Evolutionary conservation across 1,140 invertebrate genomes (phyloP), one percentile per base, ranked within the genome.

Genomic region (Papilio helenus): DNA sequence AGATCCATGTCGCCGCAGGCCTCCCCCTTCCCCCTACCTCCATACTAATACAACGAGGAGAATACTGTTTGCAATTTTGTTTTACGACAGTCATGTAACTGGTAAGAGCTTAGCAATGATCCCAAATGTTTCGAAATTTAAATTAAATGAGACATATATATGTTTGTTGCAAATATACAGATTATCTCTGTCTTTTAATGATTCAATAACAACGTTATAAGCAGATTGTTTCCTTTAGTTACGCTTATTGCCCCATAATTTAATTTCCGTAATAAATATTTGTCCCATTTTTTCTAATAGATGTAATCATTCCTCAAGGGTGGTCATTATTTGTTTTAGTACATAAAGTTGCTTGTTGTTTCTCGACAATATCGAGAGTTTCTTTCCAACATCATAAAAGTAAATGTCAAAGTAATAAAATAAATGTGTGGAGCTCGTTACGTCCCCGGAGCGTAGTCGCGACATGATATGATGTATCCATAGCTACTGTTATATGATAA

Each of bases 321-420:
- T 61, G 12, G 26, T 61, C 58, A 61, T 61, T 29, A 61, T 61
- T 61, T 61, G 58, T 61, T 61, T 61, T 26, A 61, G 20, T 26
- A 61, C 12, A 61, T 61, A 23, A 61, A 61, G 20, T 61, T 26
- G 58, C 10, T 26, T 12, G 20, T 61, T 61, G 58, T 26, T 61
- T 61, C 23, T 26, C 58, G 23, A 61, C 26, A 14, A 61, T 61
- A 58, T 46, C 55, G 55, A n/a, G 74, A 34, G 18, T 61, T 18
- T 77, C 55, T 29, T 61, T 55, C 46, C 42, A 55, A 76, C 44
- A 42, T 58, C 74, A 46, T 77, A 77, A 77, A 77, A 61, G 74
- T 77, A 77, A 77, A 77, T 77, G 74, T 77, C 74, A 20, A 77
- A 61, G 74, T 77, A 77, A 77, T 77, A 77, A 77, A 77, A 77